Base-by-base conservation (phyloP, 2,113 vertebrate genomes). In the Epinephelus fuscoguttatus region DNA sequence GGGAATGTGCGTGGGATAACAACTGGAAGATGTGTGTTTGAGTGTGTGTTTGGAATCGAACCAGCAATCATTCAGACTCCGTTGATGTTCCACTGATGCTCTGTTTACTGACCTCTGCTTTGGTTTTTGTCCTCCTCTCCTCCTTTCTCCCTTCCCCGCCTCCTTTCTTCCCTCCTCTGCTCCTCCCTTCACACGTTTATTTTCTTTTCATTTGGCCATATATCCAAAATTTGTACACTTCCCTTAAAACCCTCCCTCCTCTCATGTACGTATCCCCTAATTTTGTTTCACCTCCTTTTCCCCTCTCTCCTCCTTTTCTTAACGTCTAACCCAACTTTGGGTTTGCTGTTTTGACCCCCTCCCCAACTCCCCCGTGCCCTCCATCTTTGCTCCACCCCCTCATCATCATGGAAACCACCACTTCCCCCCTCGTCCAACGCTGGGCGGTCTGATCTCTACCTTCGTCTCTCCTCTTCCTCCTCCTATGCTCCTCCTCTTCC, bases 401-500 rank as follows among this genome's bases (percentile, higher is more conserved):
- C 92, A 86, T 94, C 93, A 92, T 97, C 97, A 96, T 98, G 96
- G 97, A 97, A 97, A 97, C 97, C 97, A 97, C 97, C 97, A 97
- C 96, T 96, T 97, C 96, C 96, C 97, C 98, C 97, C 97, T 97
- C 97, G 97, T 92, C 97, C 97, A 98, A 97, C 96, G 98, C 97
- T 98, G 98, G 98, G 97, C 97, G 98, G 97, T 99, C 98, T 98
- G 98, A 97, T 99, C 96, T 98, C 97, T 95, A 92, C 98, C 98
- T 99, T 96, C 97, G 97, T 94, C 98, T 99, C 97, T 99, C 97
- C 97, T 98, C 92, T 91, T 93, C 92, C 84, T 93, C 88, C 92
- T 94, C 92, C 92, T 94, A 92, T 93, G 93, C 92, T 94, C 91
- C 92, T 94, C 90, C 97, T 99, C 98, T 98, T 98, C 97, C 98